Evolutionary conservation across 2,797 vertebrate genomes (phyloP), one percentile per base, ranked within the genome.

Genomic region (Tadarida brasiliensis): DNA sequence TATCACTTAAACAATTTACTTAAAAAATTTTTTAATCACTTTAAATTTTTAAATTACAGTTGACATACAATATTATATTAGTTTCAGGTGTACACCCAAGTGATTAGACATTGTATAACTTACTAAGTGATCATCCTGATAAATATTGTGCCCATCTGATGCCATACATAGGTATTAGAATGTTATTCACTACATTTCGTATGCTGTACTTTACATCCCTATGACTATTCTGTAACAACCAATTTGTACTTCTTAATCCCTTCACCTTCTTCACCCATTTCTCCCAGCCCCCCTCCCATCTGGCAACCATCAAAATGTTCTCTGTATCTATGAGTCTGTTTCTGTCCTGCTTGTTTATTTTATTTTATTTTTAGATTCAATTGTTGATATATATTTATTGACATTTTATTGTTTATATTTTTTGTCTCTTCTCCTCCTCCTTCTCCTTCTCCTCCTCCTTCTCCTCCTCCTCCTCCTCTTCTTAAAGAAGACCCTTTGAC

Each of bases 1-100:
- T 95, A 51, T 86, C 90, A 89, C n/a, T 80, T 68, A 87, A 80
- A 12, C 47, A 81, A 84, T n/a, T 61, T 57, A 89, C 44, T 51
- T 68, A 68, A 68, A 68, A 11, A 2, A 4, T 68, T 35, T 68
- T 35, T 4, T 8, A 68, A 39, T 70, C 5, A 35, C 20, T 39
- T 68, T 70, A 24, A 22, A 70, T 39, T 70, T 70, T 70, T 70
- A 2, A 70, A 24, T 70, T 39, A 70, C 12, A 39, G 33, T 56
- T 6, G 4, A 68, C 19, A 35, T 22, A 70, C 33, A 35, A 39
- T 33, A 19, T 33, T 70, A 39, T 12, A 70, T 70, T 70, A 70
- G 33, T 35, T 35, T 39, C 20, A 70, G 33, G 67, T 70, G 20
- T 70, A 35, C 20, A 39, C 33, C 5, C 33, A 19, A 70, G 19